A percentile compares a stretch with the other conserved stretches of the same genome.
Evolutionary conservation across 2,797 vertebrate species (phyloP).

Genomic region (Eptatretus atami): DNA sequence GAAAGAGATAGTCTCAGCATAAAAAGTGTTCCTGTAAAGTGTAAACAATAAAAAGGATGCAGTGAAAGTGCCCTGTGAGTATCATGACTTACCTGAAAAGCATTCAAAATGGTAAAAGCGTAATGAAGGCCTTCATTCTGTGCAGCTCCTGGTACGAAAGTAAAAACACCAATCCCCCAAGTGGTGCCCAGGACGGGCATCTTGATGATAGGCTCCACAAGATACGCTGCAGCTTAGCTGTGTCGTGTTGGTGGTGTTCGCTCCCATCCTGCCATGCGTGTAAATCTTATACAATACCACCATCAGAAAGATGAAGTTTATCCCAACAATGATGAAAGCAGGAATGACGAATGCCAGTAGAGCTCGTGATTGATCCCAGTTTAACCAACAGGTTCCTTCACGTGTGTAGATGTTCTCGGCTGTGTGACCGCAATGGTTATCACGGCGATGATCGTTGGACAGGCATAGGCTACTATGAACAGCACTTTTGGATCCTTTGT

Average conservation of each 20-base stretch:
- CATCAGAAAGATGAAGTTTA: slow-evolving; percentile 27
- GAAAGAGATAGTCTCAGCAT: slow-evolving; percentile 8
- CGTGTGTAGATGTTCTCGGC: slow-evolving; percentile 19
- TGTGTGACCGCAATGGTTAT: slow-evolving; percentile 36
- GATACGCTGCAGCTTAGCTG: no score
- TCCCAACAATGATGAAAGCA: slow-evolving; percentile 27
- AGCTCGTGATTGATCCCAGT: slow-evolving; percentile 30
- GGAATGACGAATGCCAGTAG: slow-evolving; percentile 38
- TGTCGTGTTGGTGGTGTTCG: not conserved
- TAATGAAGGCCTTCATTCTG: not conserved
- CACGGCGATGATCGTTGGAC: slow-evolving; percentile 34
- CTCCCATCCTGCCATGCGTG: slow-evolving; percentile 12
- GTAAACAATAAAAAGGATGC: no score
- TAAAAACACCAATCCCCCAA: not conserved
- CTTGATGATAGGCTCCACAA: not conserved
- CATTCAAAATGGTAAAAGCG: not conserved
- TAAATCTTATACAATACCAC: slow-evolving; percentile 43
- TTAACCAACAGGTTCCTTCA: slow-evolving; percentile 31
- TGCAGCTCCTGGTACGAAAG: not conserved
- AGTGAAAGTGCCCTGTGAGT: no score
- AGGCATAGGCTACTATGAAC: slow-evolving; percentile 35
- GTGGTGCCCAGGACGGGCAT: slow-evolving; percentile 3
- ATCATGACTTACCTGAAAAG: not conserved
- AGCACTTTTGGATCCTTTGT: slow-evolving; percentile 21
- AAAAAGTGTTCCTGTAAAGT: no score